Conservation (phyloP, 92 coral and sea anemone species). For the Phymanthus crucifer region DNA sequence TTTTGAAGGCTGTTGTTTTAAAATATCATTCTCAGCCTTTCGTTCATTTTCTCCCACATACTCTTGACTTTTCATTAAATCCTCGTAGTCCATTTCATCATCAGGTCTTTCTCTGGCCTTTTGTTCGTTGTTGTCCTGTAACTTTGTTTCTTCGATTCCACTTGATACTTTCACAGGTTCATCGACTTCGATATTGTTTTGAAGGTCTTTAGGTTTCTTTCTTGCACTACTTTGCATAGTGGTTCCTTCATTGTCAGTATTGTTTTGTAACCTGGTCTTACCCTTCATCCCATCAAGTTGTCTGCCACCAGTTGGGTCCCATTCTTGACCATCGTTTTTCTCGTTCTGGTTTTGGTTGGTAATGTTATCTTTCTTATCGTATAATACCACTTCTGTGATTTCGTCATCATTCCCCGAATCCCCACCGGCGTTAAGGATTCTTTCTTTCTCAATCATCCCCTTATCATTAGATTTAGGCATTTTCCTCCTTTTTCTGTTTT, state of each 20-base stretch:
- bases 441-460: background rate
- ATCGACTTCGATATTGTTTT: background rate
- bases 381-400: background rate
- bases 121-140: background rate
- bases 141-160: background rate
- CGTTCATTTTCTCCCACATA: background rate
- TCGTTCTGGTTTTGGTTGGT: background rate
- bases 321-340: background rate
- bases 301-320: background rate
- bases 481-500: background rate
- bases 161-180: background rate
- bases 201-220: background rate
- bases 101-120: background rate
- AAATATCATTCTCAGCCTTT: background rate
- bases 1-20: background rate
- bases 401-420: constrained; percentile 8
- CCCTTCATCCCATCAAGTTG: background rate
- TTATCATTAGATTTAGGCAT: background rate
- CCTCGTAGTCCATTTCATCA: background rate
- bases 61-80: background rate
- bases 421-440: background rate
- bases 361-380: background rate
- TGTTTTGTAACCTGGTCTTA: background rate
- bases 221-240: background rate
- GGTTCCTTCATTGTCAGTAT: background rate